Evolutionary conservation across 2,113 vertebrate species (phyloP).

Genomic region (Penelope pileata): DNA sequence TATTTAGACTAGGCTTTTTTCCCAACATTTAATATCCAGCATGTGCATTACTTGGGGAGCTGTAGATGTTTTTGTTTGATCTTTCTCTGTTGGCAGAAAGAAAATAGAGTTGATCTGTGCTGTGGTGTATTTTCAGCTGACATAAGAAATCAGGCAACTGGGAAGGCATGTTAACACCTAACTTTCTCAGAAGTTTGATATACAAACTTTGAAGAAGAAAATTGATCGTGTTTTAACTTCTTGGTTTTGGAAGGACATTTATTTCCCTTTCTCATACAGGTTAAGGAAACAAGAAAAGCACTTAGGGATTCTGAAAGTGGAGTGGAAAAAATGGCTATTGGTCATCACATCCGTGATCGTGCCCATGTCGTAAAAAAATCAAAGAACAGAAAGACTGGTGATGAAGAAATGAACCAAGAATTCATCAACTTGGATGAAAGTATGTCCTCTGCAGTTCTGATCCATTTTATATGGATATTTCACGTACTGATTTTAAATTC

Average conservation of each 20-base stretch:
- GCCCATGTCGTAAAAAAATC: conserved; percentile 89
- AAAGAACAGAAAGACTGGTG: conserved; percentile 88
- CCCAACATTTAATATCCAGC: background rate
- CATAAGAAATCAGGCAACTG: background rate
- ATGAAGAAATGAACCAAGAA: conserved; percentile 91
- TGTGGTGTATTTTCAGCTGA: background rate
- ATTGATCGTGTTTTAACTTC: background rate
- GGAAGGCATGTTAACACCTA: background rate
- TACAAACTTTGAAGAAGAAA: background rate
- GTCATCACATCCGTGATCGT: conserved; percentile 91
- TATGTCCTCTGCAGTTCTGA: conserved; percentile 52
- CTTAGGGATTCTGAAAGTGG: conserved; percentile 92
- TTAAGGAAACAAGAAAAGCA: conserved; percentile 89
- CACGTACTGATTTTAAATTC: background rate
- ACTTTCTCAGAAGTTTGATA: background rate
- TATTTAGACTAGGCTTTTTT: conserved; percentile 1
- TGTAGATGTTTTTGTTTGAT: background rate
- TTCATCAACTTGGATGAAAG: conserved; percentile 95
- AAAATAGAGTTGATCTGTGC: background rate
- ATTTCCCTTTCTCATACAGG: conserved; percentile 63
- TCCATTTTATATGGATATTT: background rate
- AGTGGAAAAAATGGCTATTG: conserved; percentile 89
- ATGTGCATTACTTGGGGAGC: background rate
- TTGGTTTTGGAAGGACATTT: background rate
- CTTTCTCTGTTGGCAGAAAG: background rate